These are phyloP conservation scores for Indicator indicator DNA, from an alignment of 2,113 vertebrate genomes.

Conservation along the genomic window DNA sequence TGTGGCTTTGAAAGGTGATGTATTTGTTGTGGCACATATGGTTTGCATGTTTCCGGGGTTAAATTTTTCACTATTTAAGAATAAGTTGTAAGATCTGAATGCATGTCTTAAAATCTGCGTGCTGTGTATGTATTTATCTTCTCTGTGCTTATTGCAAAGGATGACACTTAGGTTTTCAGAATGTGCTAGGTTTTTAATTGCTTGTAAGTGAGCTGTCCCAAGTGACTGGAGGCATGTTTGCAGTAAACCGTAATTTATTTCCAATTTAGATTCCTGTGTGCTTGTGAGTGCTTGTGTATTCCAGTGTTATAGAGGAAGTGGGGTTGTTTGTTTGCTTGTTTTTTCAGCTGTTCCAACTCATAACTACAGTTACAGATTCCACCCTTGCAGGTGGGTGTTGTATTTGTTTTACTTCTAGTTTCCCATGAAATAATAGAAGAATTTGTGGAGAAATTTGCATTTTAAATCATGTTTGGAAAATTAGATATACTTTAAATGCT, in stretches of 20 bases:
- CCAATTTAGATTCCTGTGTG: neutral
- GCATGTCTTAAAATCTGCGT: neutral
- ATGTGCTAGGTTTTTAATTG: rapidly evolving
- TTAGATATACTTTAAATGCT: neutral
- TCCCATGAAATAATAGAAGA: neutral
- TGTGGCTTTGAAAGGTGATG: neutral
- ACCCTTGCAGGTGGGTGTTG: neutral
- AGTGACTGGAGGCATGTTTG: neutral
- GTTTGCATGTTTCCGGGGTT: neutral
- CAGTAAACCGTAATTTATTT: neutral
- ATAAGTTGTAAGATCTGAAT: neutral
- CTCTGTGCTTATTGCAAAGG: neutral
- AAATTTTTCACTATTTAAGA: neutral
- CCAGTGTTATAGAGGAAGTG: neutral
- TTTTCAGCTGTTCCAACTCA: neutral
- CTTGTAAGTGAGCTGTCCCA: neutral
- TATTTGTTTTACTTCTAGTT: neutral
- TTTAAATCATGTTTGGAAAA: neutral
- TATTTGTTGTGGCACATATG: neutral
- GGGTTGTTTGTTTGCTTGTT: neutral
- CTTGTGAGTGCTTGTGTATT: neutral
- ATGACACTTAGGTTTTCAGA: neutral
- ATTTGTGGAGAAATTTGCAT: neutral
- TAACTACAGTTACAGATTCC: neutral
- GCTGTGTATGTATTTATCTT: neutral